Percentiles rank a stretch among this genome's conserved stretches.
phyloP scores from a whole-genome alignment of 2,888 invertebrate genomes.

The Yponomeuta sedellus region DNA sequence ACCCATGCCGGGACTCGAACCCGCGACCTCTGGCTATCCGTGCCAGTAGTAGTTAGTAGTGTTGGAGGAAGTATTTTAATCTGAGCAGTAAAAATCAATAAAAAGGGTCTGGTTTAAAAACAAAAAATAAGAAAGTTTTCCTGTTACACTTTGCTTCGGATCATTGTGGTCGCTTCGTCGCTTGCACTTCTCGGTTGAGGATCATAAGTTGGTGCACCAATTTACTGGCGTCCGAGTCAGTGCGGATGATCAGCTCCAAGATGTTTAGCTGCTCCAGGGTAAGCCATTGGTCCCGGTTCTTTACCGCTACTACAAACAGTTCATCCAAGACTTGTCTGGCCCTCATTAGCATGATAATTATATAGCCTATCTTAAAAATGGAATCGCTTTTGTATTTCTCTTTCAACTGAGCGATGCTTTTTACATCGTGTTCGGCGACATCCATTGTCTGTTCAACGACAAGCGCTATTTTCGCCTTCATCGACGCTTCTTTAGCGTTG shows the following conservation, averaged over 20 bases:
- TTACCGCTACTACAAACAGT: conserved; percentile 56
- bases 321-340: conserved; percentile 52
- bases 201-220: conserved; percentile 53
- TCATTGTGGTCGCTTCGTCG: no score
- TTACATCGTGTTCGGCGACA: not conserved
- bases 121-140: no score
- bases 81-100: no score
- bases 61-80: no score
- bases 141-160: no score
- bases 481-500: not conserved
- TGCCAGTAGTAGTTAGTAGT: no score
- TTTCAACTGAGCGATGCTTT: conserved; percentile 19
- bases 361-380: conserved; percentile 43
- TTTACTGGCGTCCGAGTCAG: conserved; percentile 57
- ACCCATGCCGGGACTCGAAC: no score
- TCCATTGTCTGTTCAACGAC: not conserved
- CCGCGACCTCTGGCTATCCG: no score
- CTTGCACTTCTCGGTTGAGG: conserved; percentile 29
- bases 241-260: conserved; percentile 58
- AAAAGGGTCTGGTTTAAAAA: no score
- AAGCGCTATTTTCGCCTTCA: not conserved
- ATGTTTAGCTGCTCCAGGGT: conserved; percentile 58
- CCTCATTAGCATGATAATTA: conserved; percentile 55
- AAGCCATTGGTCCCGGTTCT: conserved; percentile 55
- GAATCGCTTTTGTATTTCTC: conserved; percentile 30